Conservation (phyloP, 2,888 invertebrate species). For the Lepidochitona cinerea region DNA sequence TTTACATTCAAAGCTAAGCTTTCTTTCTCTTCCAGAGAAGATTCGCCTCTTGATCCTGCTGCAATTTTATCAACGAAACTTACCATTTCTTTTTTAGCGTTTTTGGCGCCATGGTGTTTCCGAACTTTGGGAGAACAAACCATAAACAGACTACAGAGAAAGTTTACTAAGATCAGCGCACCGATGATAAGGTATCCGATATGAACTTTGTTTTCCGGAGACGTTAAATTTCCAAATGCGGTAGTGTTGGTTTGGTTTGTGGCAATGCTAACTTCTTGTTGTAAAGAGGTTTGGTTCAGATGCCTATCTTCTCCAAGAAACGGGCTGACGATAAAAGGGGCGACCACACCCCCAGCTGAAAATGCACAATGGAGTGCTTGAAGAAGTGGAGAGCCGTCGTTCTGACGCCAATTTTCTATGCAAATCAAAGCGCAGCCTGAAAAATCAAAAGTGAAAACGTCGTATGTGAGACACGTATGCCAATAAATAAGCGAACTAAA, state of each 20-base stretch:
- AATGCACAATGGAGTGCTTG: neutral
- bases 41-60: no score
- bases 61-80: neutral
- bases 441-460: no score
- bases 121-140: neutral
- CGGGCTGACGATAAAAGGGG: neutral
- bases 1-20: neutral
- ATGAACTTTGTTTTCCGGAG: neutral
- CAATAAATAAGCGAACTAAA: no score
- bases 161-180: neutral
- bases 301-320: neutral
- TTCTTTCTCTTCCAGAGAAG: no score
- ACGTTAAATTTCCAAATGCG: neutral
- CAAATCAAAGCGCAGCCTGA: slow-evolving; percentile 1
- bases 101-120: neutral
- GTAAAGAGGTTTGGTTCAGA: no score
- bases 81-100: neutral
- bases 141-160: neutral
- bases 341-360: neutral
- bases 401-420: neutral
- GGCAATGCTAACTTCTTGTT: no score
- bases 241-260: no score
- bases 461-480: no score
- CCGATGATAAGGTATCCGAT: neutral
- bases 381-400: neutral